Conservation (phyloP, 2,888 invertebrate genomes). For the Panopea generosa region DNA sequence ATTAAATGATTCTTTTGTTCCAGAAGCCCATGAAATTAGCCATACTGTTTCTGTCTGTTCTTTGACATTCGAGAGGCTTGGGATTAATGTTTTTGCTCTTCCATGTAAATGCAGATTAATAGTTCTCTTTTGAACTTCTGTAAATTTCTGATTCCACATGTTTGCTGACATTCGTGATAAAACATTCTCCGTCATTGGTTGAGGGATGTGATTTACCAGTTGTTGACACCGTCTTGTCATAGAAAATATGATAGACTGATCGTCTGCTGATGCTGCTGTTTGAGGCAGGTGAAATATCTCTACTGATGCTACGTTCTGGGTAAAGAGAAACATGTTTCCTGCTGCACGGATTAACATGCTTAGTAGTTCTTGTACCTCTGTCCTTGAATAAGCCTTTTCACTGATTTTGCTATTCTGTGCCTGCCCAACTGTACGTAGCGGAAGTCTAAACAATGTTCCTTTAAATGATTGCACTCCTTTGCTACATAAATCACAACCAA, state of each 20-base stretch:
- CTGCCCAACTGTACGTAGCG: constrained; percentile 77
- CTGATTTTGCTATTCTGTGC: constrained; percentile 78
- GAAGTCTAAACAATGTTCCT: constrained; percentile 82
- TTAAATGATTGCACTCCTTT: constrained; percentile 40
- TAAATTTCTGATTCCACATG: neutral
- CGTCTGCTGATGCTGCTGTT: constrained; percentile 1
- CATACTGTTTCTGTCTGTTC: constrained; percentile 17
- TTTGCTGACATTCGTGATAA: neutral
- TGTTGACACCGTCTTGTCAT: neutral
- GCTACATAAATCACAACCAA: neutral
- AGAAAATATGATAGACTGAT: constrained; percentile 4
- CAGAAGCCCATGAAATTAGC: constrained; percentile 59
- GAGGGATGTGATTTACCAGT: too few species aligned
- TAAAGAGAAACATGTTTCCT: constrained; percentile 81
- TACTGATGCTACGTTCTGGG: constrained; percentile 79
- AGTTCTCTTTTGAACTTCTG: neutral
- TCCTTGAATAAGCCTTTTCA: constrained; percentile 62
- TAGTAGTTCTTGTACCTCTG: constrained; percentile 74
- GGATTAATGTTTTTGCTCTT: neutral
- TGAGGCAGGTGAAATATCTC: constrained; percentile 73
- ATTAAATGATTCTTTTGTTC: constrained; percentile 17
- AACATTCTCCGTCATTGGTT: neutral
- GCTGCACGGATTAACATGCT: constrained; percentile 71
- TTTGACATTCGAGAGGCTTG: neutral
- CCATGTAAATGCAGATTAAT: neutral